Evolutionary conservation across 64 coral and sea anemone species (phyloP), one percentile per base, ranked within the genome.

Genomic region (Orbicella faveolata): DNA sequence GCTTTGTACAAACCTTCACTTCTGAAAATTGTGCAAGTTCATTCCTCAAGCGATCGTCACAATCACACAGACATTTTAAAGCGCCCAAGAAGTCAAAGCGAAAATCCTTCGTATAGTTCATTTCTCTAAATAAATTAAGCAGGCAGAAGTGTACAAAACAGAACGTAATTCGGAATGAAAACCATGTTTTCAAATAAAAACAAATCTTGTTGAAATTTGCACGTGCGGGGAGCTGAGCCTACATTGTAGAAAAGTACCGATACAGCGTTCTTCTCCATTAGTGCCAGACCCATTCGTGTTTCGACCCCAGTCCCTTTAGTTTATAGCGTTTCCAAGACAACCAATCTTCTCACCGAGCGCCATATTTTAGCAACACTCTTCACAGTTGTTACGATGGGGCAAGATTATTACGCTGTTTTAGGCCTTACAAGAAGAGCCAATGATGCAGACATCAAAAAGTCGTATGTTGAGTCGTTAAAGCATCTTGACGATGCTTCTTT

Each of bases 361-460:
- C 88, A 89, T 92, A 89, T 93, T 96, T 95, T 96, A 79, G 67
- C 19, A 64, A 73, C 39, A 83, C 30, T 75, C n/a, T 67, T 25
- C 16, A 52, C 74, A 73, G 16, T n/a, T 70, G 76, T 81, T 19
- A 94, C 55, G 92, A 99, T 99, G 97, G 97, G 97, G 68, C 97
- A 95, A 95, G 97, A 99, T 99, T 99, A 99, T 81, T 99, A 99
- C 89, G 94, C 88, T 86, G 92, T 99, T 93, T 92, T 99, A 52
- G 97, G 94, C 51, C 91, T 99, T 35, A 95, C 83, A 54, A 88
- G 79, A 83, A 95, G 88, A 21, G 97, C 85, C 23, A 79, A 34
- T 25, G 94, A 99, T 93, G 91, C 97, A 59, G 97, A 99, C 74
- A 93, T 99, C 55, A 99, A 99, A 76, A 95, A 99, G 85, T 91